Evolutionary conservation across 2,797 vertebrate species (phyloP).

Genomic region (Apodemus agrarius): DNA sequence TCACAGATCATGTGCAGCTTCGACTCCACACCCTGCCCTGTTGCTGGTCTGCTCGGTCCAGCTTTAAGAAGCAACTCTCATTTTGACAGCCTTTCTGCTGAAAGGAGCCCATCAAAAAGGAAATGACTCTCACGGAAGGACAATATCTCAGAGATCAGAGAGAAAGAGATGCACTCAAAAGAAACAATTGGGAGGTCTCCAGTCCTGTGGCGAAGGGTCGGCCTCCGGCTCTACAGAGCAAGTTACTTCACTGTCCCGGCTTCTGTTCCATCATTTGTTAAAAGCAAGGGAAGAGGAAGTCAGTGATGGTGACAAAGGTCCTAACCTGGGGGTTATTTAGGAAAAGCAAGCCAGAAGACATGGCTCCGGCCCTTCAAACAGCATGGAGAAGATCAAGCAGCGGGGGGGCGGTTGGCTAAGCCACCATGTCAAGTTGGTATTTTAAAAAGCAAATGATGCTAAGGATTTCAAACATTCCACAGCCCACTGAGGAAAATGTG

Average conservation of each 20-base stretch:
- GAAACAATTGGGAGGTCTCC: background rate
- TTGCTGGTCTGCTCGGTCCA: background rate
- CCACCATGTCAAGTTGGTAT: background rate
- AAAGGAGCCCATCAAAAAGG: background rate
- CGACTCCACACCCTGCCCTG: background rate
- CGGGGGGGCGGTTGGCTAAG: background rate
- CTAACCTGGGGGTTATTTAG: background rate
- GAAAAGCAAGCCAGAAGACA: background rate
- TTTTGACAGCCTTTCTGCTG: background rate
- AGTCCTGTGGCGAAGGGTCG: background rate
- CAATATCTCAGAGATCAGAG: background rate
- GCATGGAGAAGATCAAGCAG: fast-evolving
- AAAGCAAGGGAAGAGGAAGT: background rate
- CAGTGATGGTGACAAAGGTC: fast-evolving
- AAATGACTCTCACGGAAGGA: background rate
- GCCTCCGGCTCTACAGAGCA: background rate
- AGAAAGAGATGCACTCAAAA: fast-evolving
- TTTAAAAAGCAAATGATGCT: background rate
- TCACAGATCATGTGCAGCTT: background rate
- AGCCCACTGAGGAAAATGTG: background rate
- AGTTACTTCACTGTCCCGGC: background rate
- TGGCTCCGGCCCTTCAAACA: background rate
- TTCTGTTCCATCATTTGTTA: background rate
- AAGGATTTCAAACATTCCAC: background rate
- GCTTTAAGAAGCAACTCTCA: background rate